These are phyloP conservation scores for Calameuta filiformis DNA, from an alignment of 2,888 invertebrate species.

Conservation along the genomic window DNA sequence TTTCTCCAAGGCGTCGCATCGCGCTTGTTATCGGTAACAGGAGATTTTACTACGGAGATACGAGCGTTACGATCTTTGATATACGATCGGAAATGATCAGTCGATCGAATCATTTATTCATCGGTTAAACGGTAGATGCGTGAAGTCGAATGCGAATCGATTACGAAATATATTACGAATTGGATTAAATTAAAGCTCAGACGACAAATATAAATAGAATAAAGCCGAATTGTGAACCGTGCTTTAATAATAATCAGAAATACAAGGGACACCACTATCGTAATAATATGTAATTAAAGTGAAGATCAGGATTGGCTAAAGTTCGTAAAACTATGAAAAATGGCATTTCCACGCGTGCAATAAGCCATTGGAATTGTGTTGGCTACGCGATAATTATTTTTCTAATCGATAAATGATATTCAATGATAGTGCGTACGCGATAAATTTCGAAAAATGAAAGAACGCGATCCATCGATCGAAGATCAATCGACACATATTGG, in stretches of 20 bases:
- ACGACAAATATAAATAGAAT: neutral
- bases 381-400: no score
- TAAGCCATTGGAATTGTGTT: no score
- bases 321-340: neutral
- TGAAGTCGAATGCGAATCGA: neutral
- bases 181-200: neutral
- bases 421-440: neutral
- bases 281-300: neutral
- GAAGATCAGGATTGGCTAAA: neutral
- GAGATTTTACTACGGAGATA: neutral
- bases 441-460: neutral
- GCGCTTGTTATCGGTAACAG: neutral
- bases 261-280: neutral
- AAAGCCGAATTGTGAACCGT: neutral
- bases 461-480: neutral
- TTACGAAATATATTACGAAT: neutral
- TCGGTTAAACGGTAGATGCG: neutral
- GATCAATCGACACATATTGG: neutral
- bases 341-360: neutral
- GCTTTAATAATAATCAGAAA: neutral
- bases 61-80: neutral
- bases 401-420: neutral
- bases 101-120: neutral
- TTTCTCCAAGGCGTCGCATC: neutral
- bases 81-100: neutral